Conservation (phyloP, 2,797 vertebrate genomes). For the Hephaestus fuliginosus region DNA sequence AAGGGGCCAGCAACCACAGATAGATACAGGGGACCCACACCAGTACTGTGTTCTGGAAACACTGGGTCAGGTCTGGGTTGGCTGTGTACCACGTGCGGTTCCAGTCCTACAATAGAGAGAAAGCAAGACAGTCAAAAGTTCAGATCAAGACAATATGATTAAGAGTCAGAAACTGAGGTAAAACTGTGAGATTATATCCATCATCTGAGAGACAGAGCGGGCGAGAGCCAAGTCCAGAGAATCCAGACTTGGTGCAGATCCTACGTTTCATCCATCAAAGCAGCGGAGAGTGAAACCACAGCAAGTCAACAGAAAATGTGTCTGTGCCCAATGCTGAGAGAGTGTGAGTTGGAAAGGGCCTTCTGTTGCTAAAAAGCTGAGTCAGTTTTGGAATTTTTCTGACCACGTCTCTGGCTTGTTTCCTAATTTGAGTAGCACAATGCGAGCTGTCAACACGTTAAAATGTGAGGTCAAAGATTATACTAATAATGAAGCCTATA, state of each 20-base stretch:
- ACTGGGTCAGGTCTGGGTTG: constrained; percentile 94
- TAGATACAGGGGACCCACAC: constrained; percentile 95
- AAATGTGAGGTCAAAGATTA: constrained; percentile 52
- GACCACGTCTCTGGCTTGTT: constrained; percentile 39
- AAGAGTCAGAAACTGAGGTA: constrained; percentile 28
- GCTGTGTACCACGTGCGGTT: constrained; percentile 95
- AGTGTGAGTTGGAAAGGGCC: constrained; percentile 44
- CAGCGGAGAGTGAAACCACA: constrained; percentile 65
- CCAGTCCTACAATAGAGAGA: constrained; percentile 88
- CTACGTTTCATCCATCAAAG: constrained; percentile 53
- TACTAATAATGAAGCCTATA: constrained; percentile 53
- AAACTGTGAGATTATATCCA: constrained; percentile 49
- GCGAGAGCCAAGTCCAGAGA: constrained; percentile 36
- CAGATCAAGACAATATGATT: constrained; percentile 24
- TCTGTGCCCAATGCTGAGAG: constrained; percentile 39
- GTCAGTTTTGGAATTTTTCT: constrained; percentile 51
- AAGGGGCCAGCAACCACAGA: constrained; percentile 92
- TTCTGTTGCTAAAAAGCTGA: constrained; percentile 57
- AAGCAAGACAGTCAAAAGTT: constrained; percentile 24
- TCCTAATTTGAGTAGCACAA: constrained; percentile 46
- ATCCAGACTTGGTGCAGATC: constrained; percentile 48
- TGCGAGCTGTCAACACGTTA: constrained; percentile 49
- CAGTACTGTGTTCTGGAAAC: constrained; percentile 96
- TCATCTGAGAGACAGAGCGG: constrained; percentile 48
- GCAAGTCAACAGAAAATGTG: constrained; percentile 63